These are phyloP conservation scores for Beroe forskalii DNA, from an alignment of 37 sponge, comb jelly and placozoan genomes.

Conservation along the genomic window DNA sequence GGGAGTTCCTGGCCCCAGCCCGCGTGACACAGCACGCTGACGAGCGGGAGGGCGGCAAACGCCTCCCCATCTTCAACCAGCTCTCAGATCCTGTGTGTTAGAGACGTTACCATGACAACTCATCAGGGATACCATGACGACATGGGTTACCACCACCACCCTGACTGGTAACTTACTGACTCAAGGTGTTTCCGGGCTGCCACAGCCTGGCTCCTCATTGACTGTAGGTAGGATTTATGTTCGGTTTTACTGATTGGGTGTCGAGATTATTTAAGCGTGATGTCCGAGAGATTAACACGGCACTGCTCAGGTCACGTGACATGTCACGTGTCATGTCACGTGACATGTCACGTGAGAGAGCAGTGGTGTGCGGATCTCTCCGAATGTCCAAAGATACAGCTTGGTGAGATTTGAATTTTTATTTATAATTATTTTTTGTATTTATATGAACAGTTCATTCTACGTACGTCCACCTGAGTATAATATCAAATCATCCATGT, in stretches of 20 bases:
- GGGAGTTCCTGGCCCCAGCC: slow-evolving; percentile 10
- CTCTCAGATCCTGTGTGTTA: slow-evolving; percentile 50
- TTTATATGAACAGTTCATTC: slow-evolving; percentile 61
- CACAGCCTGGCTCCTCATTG: too few relatives aligned
- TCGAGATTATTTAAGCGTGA: neutral
- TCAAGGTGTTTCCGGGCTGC: too few relatives aligned
- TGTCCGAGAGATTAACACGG: neutral
- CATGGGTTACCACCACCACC: too few relatives aligned
- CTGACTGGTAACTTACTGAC: too few relatives aligned
- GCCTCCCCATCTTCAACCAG: slow-evolving; percentile 58
- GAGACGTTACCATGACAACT: neutral
- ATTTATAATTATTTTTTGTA: slow-evolving; percentile 64
- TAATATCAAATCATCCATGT: too few relatives aligned
- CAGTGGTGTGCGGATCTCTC: too few relatives aligned
- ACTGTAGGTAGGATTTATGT: neutral
- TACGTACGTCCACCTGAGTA: too few relatives aligned
- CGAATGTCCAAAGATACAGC: too few relatives aligned
- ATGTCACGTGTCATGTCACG: neutral
- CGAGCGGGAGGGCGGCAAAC: neutral
- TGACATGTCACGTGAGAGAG: too few relatives aligned
- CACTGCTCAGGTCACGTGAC: neutral
- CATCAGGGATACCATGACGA: neutral
- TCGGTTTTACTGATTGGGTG: neutral
- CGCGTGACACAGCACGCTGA: slow-evolving; percentile 9
- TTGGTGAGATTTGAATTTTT: slow-evolving; percentile 42